A percentile compares a stretch with the other conserved stretches of the same genome.
Evolutionary conservation across 2,797 vertebrate genomes (phyloP).

Genomic region (Nyctalus aviator): DNA sequence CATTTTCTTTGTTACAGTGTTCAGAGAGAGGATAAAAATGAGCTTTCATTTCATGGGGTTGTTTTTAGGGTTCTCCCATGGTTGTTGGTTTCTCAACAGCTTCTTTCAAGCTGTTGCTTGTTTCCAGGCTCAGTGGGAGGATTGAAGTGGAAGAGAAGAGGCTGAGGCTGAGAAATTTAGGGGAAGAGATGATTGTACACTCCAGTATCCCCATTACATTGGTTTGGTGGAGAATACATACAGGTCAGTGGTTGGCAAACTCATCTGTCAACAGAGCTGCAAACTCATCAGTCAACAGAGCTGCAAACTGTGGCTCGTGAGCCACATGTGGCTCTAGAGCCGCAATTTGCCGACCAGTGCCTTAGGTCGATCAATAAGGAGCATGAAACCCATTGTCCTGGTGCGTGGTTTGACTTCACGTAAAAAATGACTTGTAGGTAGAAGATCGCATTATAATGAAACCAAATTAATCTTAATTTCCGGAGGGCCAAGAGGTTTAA

Average conservation of each 20-base stretch:
- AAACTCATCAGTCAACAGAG: too few relatives aligned
- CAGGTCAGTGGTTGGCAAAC: too few relatives aligned
- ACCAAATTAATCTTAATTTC: background rate
- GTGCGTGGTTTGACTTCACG: background rate
- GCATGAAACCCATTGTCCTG: background rate
- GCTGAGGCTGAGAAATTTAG: background rate
- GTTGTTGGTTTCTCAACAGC: background rate
- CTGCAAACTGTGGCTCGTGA: too few relatives aligned
- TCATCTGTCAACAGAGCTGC: too few relatives aligned
- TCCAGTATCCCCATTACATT: background rate
- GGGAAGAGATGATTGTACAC: background rate
- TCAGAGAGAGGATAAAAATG: background rate
- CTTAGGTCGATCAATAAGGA: background rate
- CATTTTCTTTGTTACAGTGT: background rate
- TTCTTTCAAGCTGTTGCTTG: background rate
- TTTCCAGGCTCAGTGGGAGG: background rate
- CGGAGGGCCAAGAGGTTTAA: background rate
- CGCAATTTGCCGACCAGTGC: too few relatives aligned
- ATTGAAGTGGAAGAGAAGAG: background rate
- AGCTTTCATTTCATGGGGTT: background rate
- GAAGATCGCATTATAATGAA: background rate
- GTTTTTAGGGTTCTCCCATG: background rate
- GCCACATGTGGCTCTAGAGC: too few relatives aligned
- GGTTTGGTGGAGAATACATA: background rate
- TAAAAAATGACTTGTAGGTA: background rate